Evolutionary conservation across 2,888 invertebrate species (phyloP), one percentile per base, ranked within the genome.

Genomic region (Acheta domesticus): DNA sequence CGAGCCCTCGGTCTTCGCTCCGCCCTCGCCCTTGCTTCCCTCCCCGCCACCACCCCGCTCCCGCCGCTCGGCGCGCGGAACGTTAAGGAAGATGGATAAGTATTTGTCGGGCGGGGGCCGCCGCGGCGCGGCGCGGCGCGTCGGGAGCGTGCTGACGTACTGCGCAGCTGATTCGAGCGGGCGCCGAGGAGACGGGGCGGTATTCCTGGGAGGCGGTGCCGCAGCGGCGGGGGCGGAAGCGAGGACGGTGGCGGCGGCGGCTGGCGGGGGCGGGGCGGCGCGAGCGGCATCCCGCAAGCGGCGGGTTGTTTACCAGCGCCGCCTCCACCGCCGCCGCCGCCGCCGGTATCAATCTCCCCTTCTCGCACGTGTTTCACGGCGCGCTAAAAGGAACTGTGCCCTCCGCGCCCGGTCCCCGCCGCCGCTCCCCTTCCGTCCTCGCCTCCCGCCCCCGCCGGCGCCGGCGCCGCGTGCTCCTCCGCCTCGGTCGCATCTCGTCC

Each of bases 301-400:
- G 4, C 62, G 62, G 62, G 62, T 62, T 62, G 62, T 62, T 62
- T 62, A 62, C 62, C 62, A 62, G 62, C 62, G n/a, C n/a, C 62
- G 16, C 62, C 62, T n/a, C 16, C 62, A 19, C 16, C 19, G 2
- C 2, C 50, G 12, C 14, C 50, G 14, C 12, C 19, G 19, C 16
- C 62, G 62, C 62, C n/a, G 62, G 62, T 62, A 62, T 62, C 62
- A 62, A 62, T 62, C 62, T 62, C 62, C n/a, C 16, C 16, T 36
- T 36, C 16, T 19, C 14, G 62, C 62, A n/a, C 62, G 62, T 19
- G n/a, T 62, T 62, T 62, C 62, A 62, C 62, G 62, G n/a, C 62
- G 62, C 62, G 14, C 62, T 62, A 62, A 62, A 62, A 62, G 62
- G 62, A 62, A 62, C 62, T n/a, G 16, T n/a, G 16, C 14, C 16